Evolutionary conservation across 1,140 invertebrate genomes (phyloP).

Genomic region (Melitaea cinxia): DNA sequence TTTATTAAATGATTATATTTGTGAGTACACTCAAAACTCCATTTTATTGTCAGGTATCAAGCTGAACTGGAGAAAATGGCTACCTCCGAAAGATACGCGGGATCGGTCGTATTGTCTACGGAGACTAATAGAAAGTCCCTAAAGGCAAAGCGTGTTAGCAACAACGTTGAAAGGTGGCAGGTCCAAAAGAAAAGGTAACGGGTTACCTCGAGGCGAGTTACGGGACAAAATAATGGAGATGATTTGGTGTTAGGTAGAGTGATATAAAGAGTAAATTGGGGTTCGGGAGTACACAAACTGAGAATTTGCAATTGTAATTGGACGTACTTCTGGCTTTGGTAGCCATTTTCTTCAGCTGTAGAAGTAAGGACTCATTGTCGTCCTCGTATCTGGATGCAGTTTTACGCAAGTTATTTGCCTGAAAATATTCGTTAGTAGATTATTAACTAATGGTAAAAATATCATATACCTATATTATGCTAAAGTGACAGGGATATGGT

Average conservation of each 20-base stretch:
- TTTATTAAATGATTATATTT: constrained; percentile 34
- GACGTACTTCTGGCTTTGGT: constrained; percentile 89
- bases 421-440: constrained; percentile 81
- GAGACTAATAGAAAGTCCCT: constrained; percentile 38
- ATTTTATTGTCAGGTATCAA: constrained; percentile 43
- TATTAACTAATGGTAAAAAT: constrained; percentile 42
- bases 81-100: constrained; percentile 73
- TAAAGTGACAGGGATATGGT: constrained; percentile 27
- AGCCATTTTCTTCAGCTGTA: constrained; percentile 97
- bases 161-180: constrained; percentile 40
- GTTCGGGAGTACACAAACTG: constrained; percentile 56
- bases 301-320: constrained; percentile 63
- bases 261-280: constrained; percentile 41
- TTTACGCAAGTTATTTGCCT: constrained; percentile 91
- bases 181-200: constrained; percentile 32
- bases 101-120: constrained; percentile 29
- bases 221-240: constrained; percentile 41
- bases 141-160: constrained; percentile 40
- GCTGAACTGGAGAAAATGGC: constrained; percentile 83
- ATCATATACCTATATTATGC: constrained; percentile 26
- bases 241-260: constrained; percentile 39
- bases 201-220: constrained; percentile 32
- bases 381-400: constrained; percentile 94
- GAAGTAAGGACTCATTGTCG: constrained; percentile 95
- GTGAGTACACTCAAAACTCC: constrained; percentile 21